These are phyloP conservation scores for Falco biarmicus DNA, from an alignment of 2,797 vertebrate genomes.

Conservation along the genomic window DNA sequence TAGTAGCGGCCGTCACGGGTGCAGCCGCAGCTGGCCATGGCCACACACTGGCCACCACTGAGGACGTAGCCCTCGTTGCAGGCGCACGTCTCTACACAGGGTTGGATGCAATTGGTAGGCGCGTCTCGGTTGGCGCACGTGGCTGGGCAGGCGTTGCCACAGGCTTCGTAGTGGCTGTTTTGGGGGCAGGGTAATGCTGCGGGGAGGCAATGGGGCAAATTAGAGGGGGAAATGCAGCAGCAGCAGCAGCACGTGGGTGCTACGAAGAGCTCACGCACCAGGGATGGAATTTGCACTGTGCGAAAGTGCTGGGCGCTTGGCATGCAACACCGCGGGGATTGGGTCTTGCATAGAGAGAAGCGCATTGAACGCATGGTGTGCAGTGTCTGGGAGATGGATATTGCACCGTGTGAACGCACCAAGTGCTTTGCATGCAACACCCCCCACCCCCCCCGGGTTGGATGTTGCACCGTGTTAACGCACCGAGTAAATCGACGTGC, in stretches of 20 bases:
- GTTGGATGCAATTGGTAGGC: slow-evolving; percentile 50
- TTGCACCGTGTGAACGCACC: too few relatives aligned
- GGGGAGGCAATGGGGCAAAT: too few relatives aligned
- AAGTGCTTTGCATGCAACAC: not conserved
- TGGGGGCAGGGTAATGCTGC: slow-evolving; percentile 75
- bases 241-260: too few relatives aligned
- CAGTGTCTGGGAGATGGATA: too few relatives aligned
- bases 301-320: rapidly evolving
- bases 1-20: slow-evolving; percentile 77
- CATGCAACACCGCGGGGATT: too few relatives aligned
- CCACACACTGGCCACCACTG: slow-evolving; percentile 78
- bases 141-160: slow-evolving; percentile 78
- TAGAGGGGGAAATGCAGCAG: too few relatives aligned
- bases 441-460: not conserved
- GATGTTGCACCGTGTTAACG: not conserved
- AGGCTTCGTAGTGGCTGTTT: slow-evolving; percentile 84
- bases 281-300: rapidly evolving
- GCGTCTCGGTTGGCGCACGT: slow-evolving; percentile 74
- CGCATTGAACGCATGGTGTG: too few relatives aligned
- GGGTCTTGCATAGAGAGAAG: too few relatives aligned
- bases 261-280: rapidly evolving
- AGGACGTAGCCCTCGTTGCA: slow-evolving; percentile 72
- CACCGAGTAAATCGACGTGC: not conserved
- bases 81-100: slow-evolving; percentile 83
- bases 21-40: slow-evolving; percentile 80